Conservation (phyloP, 1,140 invertebrate species). For the Trichonephila inaurata region DNA sequence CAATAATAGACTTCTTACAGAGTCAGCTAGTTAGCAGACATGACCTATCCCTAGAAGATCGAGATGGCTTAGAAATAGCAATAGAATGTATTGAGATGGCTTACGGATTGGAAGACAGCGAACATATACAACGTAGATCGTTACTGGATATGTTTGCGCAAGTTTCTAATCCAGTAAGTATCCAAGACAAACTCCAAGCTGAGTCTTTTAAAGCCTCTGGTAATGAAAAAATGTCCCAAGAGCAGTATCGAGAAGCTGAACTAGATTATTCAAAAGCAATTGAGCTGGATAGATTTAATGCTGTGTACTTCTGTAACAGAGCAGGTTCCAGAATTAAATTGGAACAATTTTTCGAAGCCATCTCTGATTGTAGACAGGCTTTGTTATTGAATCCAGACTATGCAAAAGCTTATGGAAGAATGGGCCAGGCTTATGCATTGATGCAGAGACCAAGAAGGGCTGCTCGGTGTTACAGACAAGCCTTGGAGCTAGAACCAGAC, state of each 20-base stretch:
- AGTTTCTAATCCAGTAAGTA: conserved; percentile 45
- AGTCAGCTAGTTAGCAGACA: background rate
- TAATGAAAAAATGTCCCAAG: conserved; percentile 5
- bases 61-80: conserved; percentile 38
- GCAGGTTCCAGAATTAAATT: conserved; percentile 37
- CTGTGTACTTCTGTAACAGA: conserved; percentile 63
- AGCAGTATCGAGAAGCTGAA: conserved; percentile 17
- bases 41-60: conserved; percentile 36
- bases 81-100: conserved; percentile 49
- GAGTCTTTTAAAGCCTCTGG: conserved; percentile 26
- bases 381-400: conserved; percentile 55
- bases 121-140: background rate
- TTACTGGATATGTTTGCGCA: conserved; percentile 56
- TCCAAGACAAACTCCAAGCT: conserved; percentile 19
- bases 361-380: conserved; percentile 39
- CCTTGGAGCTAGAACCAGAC: conserved; percentile 39
- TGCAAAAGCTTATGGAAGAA: conserved; percentile 50
- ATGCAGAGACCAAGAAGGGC: conserved; percentile 50
- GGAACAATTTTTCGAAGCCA: conserved; percentile 12
- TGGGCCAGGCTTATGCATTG: conserved; percentile 61
- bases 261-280: conserved; percentile 29
- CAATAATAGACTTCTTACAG: conserved; percentile 50
- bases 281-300: conserved; percentile 49
- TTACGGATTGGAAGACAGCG: background rate
- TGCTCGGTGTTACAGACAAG: conserved; percentile 40